Evolutionary conservation across 2,888 invertebrate genomes (phyloP), one percentile per base, ranked within the genome.

Genomic region (Spilarctia lutea): DNA sequence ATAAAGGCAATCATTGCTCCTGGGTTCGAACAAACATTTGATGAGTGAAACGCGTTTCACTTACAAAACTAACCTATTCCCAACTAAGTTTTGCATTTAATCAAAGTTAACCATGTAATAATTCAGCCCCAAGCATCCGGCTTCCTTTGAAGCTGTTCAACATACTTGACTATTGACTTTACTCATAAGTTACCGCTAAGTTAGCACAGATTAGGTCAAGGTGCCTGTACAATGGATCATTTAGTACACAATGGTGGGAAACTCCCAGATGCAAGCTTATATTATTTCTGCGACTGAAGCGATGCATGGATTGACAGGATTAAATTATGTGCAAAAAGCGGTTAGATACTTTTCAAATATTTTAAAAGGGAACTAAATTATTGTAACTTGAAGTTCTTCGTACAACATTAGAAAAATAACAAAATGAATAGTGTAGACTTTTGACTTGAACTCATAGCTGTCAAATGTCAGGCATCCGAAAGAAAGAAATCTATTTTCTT

Each of bases 191-290:
- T 68, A 78, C 78, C 82, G 81, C 72, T 79, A 81, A 68, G 66
- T 73, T 35, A n/a, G 70, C 39, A 48, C 79, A 82, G 83, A 92
- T 91, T 88, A 87, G 92, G 93, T 91, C 93, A 94, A 93, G 93
- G 93, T 87, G 81, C 77, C 71, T 68, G 71, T 74, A 93, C 92
- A 93, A 93, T 91, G 82, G 88, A 72, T 82, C 82, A 81, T 86
- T 83, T 84, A 80, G 71, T 35, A 79, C 79, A 91, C 90, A 91
- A 91, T 91, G 85, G 91, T 94, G 94, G 84, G 94, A 94, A 91
- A 87, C 89, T 93, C 93, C 88, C 93, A 93, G 86, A 84, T 78
- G 83, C 82, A 85, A 82, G 86, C 82, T 88, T 87, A 86, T 82
- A 85, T 85, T 85, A 88, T 89, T 88, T 88, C 88, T 90, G 88